Evolutionary conservation across 2,888 invertebrate species (phyloP), one percentile per base, ranked within the genome.

Genomic region (Latheticus oryzae): DNA sequence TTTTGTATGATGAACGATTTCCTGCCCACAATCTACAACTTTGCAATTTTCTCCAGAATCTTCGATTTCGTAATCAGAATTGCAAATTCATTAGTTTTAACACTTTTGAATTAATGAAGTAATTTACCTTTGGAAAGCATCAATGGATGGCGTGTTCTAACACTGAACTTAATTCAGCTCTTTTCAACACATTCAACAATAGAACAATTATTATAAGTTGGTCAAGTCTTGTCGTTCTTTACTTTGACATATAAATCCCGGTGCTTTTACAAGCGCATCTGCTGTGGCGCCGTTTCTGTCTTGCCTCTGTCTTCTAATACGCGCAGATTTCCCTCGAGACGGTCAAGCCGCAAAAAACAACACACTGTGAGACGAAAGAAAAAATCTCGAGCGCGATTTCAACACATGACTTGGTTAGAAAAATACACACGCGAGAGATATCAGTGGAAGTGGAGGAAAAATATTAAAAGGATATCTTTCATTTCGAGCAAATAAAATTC

Each of bases 251-350:
- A 61, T 56, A 62, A 64, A 64, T 60, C 58, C 71, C 67, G 55
- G 58, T 62, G 68, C 68, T 69, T 70, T 69, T 62, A 68, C 61
- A 61, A 68, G 61, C 68, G 61, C 70, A 69, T 70, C 69, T 67
- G 71, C 65, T 63, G 61, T 55, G 67, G 63, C 66, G 69, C 63
- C 66, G 61, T 60, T 67, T 63, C 65, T 62, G 61, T 66, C 65
- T 63, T 60, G 57, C 58, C 61, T 63, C 65, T 64, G 62, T 63
- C 66, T 38, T 69, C 71, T 73, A 73, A 73, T 72, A 67, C 73
- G 67, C 59, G 64, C 66, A 72, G 70, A 73, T 73, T 73, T 73
- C 73, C 72, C 72, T 48, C 35, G 72, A 66, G 73, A 70, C 59
- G 64, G 65, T 60, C 64, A 66, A 65, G 63, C 62, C 68, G 66